These are phyloP conservation scores for Epinephelus lanceolatus DNA, from an alignment of 2,113 vertebrate species.

Conservation along the genomic window DNA sequence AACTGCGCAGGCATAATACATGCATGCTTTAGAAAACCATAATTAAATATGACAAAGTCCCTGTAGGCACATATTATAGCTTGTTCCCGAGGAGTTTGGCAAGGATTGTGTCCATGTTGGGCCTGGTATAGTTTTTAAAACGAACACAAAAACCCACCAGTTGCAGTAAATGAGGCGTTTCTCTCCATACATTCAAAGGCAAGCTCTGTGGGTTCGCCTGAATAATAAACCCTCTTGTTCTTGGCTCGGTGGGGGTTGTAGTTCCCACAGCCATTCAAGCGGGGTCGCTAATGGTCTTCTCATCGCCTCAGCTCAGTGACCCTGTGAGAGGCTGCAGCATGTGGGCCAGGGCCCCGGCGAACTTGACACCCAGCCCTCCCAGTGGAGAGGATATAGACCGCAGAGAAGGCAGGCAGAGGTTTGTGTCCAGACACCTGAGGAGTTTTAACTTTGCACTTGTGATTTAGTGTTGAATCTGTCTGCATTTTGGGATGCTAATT, in stretches of 20 bases:
- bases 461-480: constrained; percentile 24
- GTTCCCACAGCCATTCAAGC: constrained; percentile 67
- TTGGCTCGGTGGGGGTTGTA: constrained; percentile 54
- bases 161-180: constrained; percentile 59
- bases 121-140: constrained; percentile 19
- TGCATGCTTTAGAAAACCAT: constrained; percentile 51
- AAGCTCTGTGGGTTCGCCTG: constrained; percentile 40
- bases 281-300: constrained; percentile 82
- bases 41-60: constrained; percentile 47
- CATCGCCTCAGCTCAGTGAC: constrained; percentile 52
- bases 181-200: constrained; percentile 43
- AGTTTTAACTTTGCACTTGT: neutral
- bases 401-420: constrained; percentile 11
- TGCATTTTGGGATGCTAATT: constrained; percentile 9
- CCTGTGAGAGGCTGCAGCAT: constrained; percentile 35
- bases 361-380: constrained; percentile 53
- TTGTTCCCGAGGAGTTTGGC: neutral
- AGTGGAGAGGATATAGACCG: constrained; percentile 1
- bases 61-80: neutral
- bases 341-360: constrained; percentile 39
- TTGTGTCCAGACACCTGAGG: neutral
- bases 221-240: constrained; percentile 60
- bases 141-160: constrained; percentile 28
- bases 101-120: constrained; percentile 20
- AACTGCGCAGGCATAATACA: neutral